phyloP scores from a whole-genome alignment of 92 coral and sea anemone species.

The Zoanthus sociatus region DNA sequence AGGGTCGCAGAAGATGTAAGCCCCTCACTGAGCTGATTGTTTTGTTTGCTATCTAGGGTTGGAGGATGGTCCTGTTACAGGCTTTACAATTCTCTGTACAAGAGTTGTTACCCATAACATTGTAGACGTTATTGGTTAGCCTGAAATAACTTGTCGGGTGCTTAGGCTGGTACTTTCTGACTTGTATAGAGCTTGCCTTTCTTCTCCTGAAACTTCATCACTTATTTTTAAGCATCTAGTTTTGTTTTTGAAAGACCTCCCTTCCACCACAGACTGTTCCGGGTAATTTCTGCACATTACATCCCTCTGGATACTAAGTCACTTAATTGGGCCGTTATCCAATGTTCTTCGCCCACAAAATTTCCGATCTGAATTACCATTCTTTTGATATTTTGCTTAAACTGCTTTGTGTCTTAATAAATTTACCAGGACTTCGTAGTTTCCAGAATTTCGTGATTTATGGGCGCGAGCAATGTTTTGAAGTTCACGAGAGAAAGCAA shows the following conservation, averaged over 20 bases:
- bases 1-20: slow-evolving; percentile 16
- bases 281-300: too few relatives aligned
- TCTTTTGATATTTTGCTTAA: slow-evolving; percentile 47
- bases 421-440: slow-evolving; percentile 30
- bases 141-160: not conserved
- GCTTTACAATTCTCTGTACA: slow-evolving; percentile 37
- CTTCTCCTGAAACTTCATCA: not conserved
- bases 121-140: not conserved
- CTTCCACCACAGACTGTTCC: not conserved
- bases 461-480: too few relatives aligned
- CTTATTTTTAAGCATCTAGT: not conserved
- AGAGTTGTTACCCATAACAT: slow-evolving; percentile 44
- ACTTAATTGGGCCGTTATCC: slow-evolving; percentile 55
- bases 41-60: not conserved
- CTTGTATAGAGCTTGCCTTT: not conserved
- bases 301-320: slow-evolving; percentile 51
- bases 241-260: slow-evolving; percentile 6
- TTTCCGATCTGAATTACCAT: slow-evolving; percentile 44
- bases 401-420: slow-evolving; percentile 39
- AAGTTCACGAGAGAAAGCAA: too few relatives aligned
- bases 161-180: slow-evolving; percentile 13
- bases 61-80: not conserved
- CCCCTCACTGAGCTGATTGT: slow-evolving; percentile 5
- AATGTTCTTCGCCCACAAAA: slow-evolving; percentile 33
- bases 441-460: too few relatives aligned